Conservation (phyloP, 2,888 invertebrate species). For the Adela reaumurella region DNA sequence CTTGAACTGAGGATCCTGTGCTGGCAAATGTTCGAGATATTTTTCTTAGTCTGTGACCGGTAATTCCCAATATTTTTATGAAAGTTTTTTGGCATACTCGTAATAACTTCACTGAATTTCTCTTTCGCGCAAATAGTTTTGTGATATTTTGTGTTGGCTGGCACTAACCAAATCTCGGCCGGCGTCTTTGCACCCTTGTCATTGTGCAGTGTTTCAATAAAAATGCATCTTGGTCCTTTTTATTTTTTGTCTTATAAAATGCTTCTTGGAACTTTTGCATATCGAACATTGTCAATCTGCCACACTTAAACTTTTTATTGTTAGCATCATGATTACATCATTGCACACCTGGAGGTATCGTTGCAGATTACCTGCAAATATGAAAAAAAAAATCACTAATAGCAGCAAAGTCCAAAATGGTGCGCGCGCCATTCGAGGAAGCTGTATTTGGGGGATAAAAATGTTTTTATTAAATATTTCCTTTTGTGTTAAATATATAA, state of each 20-base stretch:
- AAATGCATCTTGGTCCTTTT: slow-evolving; percentile 12
- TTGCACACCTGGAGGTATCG: slow-evolving; percentile 7
- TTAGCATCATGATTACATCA: slow-evolving; percentile 8
- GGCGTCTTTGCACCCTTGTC: slow-evolving; percentile 7
- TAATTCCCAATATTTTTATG: background rate
- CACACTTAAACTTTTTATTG: slow-evolving; percentile 9
- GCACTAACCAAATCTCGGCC: slow-evolving; percentile 8
- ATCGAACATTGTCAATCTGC: slow-evolving; percentile 3
- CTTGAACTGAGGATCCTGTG: too few species aligned
- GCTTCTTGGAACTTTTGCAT: slow-evolving; percentile 5
- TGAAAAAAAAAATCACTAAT: slow-evolving; percentile 4
- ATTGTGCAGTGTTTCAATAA: slow-evolving; percentile 9
- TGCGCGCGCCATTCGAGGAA: too few species aligned
- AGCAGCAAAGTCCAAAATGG: too few species aligned
- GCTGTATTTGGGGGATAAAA: too few species aligned
- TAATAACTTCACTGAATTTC: background rate
- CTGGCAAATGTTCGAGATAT: too few species aligned
- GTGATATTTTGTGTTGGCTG: slow-evolving; percentile 10
- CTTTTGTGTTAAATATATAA: too few species aligned
- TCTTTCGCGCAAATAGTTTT: slow-evolving; percentile 2
- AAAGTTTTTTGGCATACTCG: background rate
- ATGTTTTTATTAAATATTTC: too few species aligned
- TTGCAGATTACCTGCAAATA: slow-evolving; percentile 9
- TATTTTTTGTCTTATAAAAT: slow-evolving; percentile 10
- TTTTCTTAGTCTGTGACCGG: background rate